Evolutionary conservation across 2,888 invertebrate species (phyloP).

Genomic region (Thecocarcelia acutangulata): DNA sequence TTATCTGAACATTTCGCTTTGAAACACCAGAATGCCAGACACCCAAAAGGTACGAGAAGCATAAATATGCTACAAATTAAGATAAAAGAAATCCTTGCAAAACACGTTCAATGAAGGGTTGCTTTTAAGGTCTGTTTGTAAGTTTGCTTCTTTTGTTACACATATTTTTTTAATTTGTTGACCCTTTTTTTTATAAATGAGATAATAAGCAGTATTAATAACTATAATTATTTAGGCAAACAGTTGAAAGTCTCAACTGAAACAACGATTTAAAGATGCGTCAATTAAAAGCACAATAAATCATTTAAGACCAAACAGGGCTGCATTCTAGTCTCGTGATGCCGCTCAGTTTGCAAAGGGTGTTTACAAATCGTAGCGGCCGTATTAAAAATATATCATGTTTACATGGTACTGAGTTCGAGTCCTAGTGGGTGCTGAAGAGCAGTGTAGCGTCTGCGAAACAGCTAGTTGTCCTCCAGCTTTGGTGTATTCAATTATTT

Average conservation of each 20-base stretch:
- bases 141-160: conserved; percentile 9
- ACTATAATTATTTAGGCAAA: conserved; percentile 65
- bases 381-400: no score
- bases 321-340: conserved; percentile 19
- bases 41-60: conserved; percentile 16
- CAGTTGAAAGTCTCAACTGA: conserved; percentile 21
- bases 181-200: conserved; percentile 46
- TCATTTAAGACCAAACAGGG: conserved; percentile 13
- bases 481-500: no score
- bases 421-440: no score
- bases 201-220: conserved; percentile 53
- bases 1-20: conserved; percentile 30
- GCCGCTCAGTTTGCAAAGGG: conserved; percentile 25
- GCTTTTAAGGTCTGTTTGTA: conserved; percentile 12
- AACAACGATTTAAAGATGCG: neutral
- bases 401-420: no score
- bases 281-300: conserved; percentile 46
- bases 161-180: conserved; percentile 35
- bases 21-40: conserved; percentile 17
- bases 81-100: conserved; percentile 3
- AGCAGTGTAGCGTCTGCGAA: no score
- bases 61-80: conserved; percentile 47
- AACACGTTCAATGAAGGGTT: conserved; percentile 8
- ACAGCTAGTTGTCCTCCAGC: no score
- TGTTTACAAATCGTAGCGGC: conserved; percentile 13